Evolutionary conservation across 2,888 invertebrate species (phyloP).

Genomic region (Oscheius sp.): DNA sequence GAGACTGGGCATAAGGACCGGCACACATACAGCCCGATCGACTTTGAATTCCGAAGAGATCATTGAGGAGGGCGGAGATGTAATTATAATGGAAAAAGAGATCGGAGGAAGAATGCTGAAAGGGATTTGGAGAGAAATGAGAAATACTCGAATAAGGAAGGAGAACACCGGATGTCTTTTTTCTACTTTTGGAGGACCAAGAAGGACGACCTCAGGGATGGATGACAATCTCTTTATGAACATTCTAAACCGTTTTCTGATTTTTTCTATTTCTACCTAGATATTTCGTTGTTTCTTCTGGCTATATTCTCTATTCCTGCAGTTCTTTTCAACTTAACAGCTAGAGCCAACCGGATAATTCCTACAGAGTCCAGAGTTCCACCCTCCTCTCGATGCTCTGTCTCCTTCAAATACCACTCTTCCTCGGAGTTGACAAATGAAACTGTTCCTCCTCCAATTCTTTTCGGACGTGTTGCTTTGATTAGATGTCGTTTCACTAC

Average conservation of each 20-base stretch:
- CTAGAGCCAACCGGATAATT: slow-evolving; percentile 84
- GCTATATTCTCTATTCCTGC: slow-evolving; percentile 81
- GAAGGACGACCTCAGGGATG: slow-evolving; percentile 24
- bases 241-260: background rate
- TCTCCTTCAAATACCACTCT: slow-evolving; percentile 75
- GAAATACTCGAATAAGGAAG: slow-evolving; percentile 74
- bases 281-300: slow-evolving; percentile 72
- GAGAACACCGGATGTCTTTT: slow-evolving; percentile 32
- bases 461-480: slow-evolving; percentile 73
- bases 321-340: slow-evolving; percentile 85
- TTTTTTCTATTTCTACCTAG: no score
- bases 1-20: slow-evolving; percentile 84
- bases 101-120: slow-evolving; percentile 71
- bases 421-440: slow-evolving; percentile 73
- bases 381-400: slow-evolving; percentile 58
- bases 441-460: slow-evolving; percentile 76
- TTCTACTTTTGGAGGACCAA: slow-evolving; percentile 28
- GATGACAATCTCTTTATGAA: background rate
- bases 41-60: slow-evolving; percentile 83
- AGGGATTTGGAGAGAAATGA: slow-evolving; percentile 76
- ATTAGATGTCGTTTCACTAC: slow-evolving; percentile 78
- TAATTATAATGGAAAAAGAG: slow-evolving; percentile 87
- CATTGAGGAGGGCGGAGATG: slow-evolving; percentile 86
- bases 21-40: slow-evolving; percentile 78
- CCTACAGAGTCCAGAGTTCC: slow-evolving; percentile 56